These are phyloP conservation scores for Pelobates cultripes DNA, from an alignment of 2,797 vertebrate species.

Conservation along the genomic window DNA sequence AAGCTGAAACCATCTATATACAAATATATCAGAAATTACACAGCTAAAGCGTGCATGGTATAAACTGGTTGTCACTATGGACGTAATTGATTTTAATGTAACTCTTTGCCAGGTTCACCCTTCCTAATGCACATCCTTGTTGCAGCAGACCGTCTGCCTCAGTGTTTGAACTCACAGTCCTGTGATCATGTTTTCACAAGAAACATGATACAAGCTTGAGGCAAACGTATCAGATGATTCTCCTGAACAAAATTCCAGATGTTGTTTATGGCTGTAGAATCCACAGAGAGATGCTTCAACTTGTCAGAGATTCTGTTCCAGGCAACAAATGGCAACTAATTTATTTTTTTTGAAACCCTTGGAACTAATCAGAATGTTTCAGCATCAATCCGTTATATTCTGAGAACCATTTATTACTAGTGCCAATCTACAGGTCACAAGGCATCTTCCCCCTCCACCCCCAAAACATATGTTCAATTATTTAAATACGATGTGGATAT, in stretches of 20 bases:
- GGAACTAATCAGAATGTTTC: conserved; percentile 35
- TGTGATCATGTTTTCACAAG: conserved; percentile 23
- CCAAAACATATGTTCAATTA: conserved; percentile 13
- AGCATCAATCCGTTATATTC: conserved; percentile 22
- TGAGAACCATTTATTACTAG: conserved; percentile 34
- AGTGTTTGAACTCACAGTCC: neutral
- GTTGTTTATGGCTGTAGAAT: conserved; percentile 51
- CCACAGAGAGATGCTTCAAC: conserved; percentile 57
- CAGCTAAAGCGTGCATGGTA: neutral
- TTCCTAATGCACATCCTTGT: neutral
- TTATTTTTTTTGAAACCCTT: conserved; percentile 3
- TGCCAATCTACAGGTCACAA: conserved; percentile 29
- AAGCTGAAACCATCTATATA: too few relatives aligned
- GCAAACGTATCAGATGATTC: conserved; percentile 27
- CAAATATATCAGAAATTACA: too few relatives aligned
- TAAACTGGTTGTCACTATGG: neutral
- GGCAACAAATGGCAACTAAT: conserved; percentile 20
- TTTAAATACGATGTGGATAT: conserved; percentile 10
- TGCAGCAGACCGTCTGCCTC: neutral
- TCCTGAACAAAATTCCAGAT: conserved; percentile 34
- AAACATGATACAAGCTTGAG: conserved; percentile 6
- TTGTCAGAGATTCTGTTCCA: conserved; percentile 34
- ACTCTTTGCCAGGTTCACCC: neutral
- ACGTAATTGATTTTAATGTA: neutral
- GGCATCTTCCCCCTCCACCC: neutral